Conservation (phyloP, 2,797 vertebrate genomes). For the Threskiornis aethiopicus region DNA sequence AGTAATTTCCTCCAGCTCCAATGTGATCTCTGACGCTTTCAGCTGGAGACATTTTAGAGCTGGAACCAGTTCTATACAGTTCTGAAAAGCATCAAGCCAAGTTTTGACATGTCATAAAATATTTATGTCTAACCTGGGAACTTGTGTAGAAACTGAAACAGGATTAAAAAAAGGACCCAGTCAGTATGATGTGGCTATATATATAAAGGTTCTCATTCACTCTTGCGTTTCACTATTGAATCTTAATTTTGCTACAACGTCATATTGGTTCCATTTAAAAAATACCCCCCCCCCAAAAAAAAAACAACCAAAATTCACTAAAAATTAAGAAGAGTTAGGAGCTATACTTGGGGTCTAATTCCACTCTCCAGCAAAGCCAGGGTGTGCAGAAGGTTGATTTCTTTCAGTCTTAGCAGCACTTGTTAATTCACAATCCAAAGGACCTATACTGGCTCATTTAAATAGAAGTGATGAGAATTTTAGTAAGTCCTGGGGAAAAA, state of each 20-base stretch:
- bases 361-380: not conserved
- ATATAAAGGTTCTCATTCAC: not conserved
- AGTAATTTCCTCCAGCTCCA: not conserved
- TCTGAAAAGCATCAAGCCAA: not conserved
- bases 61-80: not conserved
- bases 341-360: not conserved
- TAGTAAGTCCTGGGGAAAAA: not conserved
- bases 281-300: fast-evolving
- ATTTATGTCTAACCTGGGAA: not conserved
- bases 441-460: not conserved
- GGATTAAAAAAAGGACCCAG: not conserved
- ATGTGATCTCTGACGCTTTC: not conserved
- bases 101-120: not conserved
- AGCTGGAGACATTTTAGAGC: not conserved
- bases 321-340: not conserved
- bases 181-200: not conserved
- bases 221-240: not conserved
- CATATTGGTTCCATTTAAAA: not conserved
- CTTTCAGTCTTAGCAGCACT: not conserved
- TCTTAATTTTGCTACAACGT: not conserved
- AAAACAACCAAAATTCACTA: not conserved
- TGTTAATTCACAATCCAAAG: not conserved
- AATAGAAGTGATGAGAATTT: not conserved
- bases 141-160: not conserved
- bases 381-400: not conserved